phyloP scores from a whole-genome alignment of 2,888 invertebrate genomes.

The Deladenus siricidicola region DNA sequence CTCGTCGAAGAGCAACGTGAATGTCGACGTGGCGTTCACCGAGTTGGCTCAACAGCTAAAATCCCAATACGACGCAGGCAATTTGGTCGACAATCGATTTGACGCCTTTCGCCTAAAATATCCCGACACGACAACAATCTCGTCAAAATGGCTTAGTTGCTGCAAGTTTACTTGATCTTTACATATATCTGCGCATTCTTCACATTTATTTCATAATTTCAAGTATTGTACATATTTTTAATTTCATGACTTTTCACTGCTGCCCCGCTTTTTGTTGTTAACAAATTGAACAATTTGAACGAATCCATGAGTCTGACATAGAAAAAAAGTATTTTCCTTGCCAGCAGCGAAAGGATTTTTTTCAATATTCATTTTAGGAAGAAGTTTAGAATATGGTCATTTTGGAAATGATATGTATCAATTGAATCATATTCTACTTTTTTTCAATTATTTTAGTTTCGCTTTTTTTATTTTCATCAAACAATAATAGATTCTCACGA shows the following conservation, averaged over 20 bases:
- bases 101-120: slow-evolving; percentile 29
- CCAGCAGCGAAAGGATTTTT: too few relatives aligned
- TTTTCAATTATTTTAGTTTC: too few relatives aligned
- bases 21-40: slow-evolving; percentile 76
- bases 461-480: too few relatives aligned
- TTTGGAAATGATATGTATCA: too few relatives aligned
- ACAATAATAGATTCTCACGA: too few relatives aligned
- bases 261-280: background rate
- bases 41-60: slow-evolving; percentile 78
- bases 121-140: slow-evolving; percentile 27
- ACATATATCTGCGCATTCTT: background rate
- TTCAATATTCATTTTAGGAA: too few relatives aligned
- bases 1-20: slow-evolving; percentile 81
- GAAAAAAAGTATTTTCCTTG: too few relatives aligned
- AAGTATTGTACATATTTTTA: too few relatives aligned
- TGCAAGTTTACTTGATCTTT: slow-evolving; percentile 22
- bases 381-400: too few relatives aligned
- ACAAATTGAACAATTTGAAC: background rate
- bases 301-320: too few relatives aligned
- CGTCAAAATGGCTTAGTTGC: slow-evolving; percentile 25
- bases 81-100: slow-evolving; percentile 20
- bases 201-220: background rate
- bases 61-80: slow-evolving; percentile 49
- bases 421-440: too few relatives aligned
- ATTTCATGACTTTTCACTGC: too few relatives aligned